These are phyloP conservation scores for Ooceraea biroi DNA, from an alignment of 1,140 invertebrate genomes.

Conservation along the genomic window DNA sequence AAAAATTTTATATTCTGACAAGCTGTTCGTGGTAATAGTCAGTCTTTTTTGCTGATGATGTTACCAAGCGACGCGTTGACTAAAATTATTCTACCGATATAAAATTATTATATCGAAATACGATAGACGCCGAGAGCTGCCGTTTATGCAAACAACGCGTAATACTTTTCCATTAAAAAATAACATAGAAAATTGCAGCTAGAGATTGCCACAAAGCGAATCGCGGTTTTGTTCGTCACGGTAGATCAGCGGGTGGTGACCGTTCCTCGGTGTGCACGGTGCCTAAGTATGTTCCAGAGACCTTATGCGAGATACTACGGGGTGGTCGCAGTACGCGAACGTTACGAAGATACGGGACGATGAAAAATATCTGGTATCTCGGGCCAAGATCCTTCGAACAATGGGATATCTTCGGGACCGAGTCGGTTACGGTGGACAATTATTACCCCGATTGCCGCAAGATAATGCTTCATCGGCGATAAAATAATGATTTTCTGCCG, in stretches of 20 bases:
- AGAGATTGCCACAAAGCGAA: constrained; percentile 6
- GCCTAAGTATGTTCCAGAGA: constrained; percentile 75
- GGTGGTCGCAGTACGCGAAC: constrained; percentile 80
- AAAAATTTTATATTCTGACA: too few relatives aligned
- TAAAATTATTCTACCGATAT: too few relatives aligned
- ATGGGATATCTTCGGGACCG: constrained; percentile 78
- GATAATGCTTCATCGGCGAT: constrained; percentile 76
- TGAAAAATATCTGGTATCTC: constrained; percentile 81
- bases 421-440: constrained; percentile 75
- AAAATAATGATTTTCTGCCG: constrained; percentile 74
- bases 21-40: too few relatives aligned
- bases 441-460: constrained; percentile 75
- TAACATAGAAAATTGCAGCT: not conserved
- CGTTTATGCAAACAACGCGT: not conserved
- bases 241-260: not conserved
- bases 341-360: constrained; percentile 76
- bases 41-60: too few relatives aligned
- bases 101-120: too few relatives aligned
- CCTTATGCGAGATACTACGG: constrained; percentile 79
- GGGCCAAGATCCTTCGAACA: constrained; percentile 79
- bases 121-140: not conserved
- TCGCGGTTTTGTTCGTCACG: not conserved
- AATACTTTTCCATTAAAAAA: not conserved
- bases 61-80: too few relatives aligned
- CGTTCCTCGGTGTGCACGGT: constrained; percentile 73